Evolutionary conservation across 2,888 invertebrate genomes (phyloP).

Genomic region (Perithous albicinctus): DNA sequence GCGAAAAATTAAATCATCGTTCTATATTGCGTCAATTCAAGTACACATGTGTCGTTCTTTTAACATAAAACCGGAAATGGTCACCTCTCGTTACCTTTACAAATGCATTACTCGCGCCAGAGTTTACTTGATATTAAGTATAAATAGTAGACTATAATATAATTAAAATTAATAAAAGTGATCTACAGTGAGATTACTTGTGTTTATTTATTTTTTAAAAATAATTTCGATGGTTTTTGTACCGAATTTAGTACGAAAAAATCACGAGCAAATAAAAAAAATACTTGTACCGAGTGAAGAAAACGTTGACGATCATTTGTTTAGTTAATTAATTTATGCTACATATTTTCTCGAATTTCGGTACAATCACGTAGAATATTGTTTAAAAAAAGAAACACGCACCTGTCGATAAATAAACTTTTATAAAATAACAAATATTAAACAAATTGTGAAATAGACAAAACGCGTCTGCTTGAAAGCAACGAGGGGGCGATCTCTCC

Average conservation of each 20-base stretch:
- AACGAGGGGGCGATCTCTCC: background rate
- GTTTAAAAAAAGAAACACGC: background rate
- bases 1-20: too few relatives aligned
- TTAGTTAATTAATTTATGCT: too few relatives aligned
- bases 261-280: background rate
- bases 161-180: background rate
- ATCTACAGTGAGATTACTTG: background rate
- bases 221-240: background rate
- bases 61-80: background rate
- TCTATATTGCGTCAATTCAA: too few relatives aligned
- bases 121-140: background rate
- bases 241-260: background rate
- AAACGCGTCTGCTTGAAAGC: background rate
- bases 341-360: too few relatives aligned
- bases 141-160: background rate
- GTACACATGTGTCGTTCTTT: background rate
- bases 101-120: background rate
- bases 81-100: background rate
- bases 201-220: background rate
- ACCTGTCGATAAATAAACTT: background rate
- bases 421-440: background rate
- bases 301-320: too few relatives aligned
- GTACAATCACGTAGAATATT: too few relatives aligned
- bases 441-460: background rate
- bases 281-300: too few relatives aligned